Percentiles rank a stretch among this genome's conserved stretches.
phyloP scores from a whole-genome alignment of 1,140 invertebrate species.

The Pseudachorutes palmiensis region DNA sequence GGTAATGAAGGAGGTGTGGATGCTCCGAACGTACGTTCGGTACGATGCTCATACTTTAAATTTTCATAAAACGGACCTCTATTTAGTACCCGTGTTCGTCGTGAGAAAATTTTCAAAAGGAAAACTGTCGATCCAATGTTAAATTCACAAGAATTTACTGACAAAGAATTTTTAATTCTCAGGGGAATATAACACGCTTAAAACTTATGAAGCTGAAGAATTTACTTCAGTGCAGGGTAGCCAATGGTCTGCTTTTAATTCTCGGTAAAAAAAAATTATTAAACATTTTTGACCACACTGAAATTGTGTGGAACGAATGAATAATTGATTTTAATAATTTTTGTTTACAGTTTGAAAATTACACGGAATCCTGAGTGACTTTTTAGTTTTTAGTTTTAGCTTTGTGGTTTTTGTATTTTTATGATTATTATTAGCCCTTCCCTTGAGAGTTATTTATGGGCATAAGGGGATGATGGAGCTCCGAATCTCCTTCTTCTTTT shows the following conservation, averaged over 20 bases:
- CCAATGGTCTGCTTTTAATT: background rate
- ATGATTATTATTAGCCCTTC: background rate
- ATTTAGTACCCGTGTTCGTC: background rate
- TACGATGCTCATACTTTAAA: background rate
- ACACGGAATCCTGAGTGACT: background rate
- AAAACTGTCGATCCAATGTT: background rate
- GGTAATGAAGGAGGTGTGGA: no score
- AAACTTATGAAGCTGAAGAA: background rate
- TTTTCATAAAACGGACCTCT: background rate
- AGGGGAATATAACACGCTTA: background rate
- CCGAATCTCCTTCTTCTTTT: background rate
- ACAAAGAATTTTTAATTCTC: background rate
- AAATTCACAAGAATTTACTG: background rate
- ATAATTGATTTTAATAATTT: background rate
- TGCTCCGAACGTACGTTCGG: no score
- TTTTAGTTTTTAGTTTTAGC: background rate
- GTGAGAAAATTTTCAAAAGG: background rate
- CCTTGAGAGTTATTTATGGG: background rate
- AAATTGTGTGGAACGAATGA: background rate
- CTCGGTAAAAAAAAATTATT: background rate
- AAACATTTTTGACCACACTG: background rate
- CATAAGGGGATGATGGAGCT: background rate
- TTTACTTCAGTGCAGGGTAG: no score
- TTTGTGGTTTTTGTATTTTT: background rate
- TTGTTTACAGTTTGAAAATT: background rate